phyloP scores from a whole-genome alignment of 2,113 vertebrate genomes.

The Clarias magur region DNA sequence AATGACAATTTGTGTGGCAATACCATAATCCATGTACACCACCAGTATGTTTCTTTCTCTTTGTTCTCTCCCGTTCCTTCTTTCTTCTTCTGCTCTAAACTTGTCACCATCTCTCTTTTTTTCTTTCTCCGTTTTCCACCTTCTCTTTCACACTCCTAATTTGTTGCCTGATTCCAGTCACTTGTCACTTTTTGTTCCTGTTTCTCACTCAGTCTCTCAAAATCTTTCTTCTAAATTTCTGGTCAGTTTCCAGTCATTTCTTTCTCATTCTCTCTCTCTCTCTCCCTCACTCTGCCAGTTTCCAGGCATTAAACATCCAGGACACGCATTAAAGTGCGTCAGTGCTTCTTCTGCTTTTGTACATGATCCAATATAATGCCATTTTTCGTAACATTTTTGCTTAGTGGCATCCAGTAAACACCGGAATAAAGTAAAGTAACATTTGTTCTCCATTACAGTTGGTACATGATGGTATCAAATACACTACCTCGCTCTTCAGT shows the following conservation, averaged over 20 bases:
- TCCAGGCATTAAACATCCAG: neutral
- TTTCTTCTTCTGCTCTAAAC: no score
- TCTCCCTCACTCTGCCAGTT: neutral
- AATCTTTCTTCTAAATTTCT: neutral
- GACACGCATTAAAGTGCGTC: neutral
- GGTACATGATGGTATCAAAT: neutral
- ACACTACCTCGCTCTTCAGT: constrained; percentile 76
- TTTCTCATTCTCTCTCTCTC: no score
- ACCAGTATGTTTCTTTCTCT: no score
- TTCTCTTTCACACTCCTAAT: no score
- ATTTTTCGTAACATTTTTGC: neutral
- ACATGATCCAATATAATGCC: neutral
- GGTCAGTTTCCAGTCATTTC: neutral
- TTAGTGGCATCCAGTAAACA: neutral
- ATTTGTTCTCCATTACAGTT: neutral
- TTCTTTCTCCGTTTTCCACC: no score
- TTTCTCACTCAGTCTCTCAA: neutral
- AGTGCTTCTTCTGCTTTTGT: neutral
- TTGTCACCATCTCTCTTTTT: no score
- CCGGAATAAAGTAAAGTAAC: neutral
- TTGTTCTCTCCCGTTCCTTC: no score
- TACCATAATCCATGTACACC: no score
- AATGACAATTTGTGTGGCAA: no score
- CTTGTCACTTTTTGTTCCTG: no score
- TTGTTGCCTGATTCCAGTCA: no score